Evolutionary conservation across 2,113 vertebrate genomes (phyloP).

Genomic region (Amazona guildingii): DNA sequence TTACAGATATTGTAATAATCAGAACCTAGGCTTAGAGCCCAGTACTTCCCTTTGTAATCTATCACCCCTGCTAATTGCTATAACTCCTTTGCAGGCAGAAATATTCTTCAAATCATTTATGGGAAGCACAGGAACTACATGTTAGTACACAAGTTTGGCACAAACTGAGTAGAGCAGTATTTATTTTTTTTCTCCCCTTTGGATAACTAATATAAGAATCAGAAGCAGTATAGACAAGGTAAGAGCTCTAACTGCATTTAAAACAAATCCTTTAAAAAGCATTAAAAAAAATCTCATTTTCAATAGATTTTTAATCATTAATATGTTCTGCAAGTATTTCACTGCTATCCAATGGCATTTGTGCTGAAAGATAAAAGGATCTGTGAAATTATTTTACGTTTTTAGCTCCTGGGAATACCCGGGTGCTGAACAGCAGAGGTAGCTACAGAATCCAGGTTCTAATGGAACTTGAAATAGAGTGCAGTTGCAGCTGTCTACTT

Average conservation of each 20-base stretch:
- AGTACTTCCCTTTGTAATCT: neutral
- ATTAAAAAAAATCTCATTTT: neutral
- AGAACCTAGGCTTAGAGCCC: neutral
- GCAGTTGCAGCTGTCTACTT: neutral
- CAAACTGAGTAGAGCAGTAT: neutral
- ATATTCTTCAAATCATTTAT: neutral
- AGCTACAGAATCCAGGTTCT: slow-evolving; percentile 10
- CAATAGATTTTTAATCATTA: slow-evolving; percentile 23
- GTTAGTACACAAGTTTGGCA: slow-evolving; percentile 4
- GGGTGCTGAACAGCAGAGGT: slow-evolving; percentile 22
- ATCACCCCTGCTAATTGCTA: neutral
- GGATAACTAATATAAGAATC: neutral
- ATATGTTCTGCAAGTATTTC: slow-evolving; percentile 27
- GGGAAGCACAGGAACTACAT: neutral
- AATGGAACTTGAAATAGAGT: neutral
- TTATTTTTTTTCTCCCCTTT: neutral
- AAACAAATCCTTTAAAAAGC: neutral
- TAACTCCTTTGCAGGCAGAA: neutral
- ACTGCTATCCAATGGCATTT: slow-evolving; percentile 26
- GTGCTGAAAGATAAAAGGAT: slow-evolving; percentile 46
- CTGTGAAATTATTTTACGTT: slow-evolving; percentile 44
- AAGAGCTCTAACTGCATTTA: neutral
- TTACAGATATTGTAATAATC: neutral
- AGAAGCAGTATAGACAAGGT: neutral
- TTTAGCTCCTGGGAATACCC: slow-evolving; percentile 23